Evolutionary conservation across 1,140 invertebrate genomes (phyloP).

Genomic region (Bombus difficillimus): DNA sequence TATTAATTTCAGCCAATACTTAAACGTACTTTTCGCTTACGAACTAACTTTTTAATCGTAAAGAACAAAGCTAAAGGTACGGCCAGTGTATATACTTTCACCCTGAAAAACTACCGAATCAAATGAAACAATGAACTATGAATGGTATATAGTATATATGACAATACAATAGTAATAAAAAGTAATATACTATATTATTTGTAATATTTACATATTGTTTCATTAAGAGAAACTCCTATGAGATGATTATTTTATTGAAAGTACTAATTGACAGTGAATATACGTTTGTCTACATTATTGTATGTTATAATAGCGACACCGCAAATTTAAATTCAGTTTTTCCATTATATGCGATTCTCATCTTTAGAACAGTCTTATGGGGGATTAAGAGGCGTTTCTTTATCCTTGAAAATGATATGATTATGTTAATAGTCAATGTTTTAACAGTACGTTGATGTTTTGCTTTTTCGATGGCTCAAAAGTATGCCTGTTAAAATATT

Average conservation of each 20-base stretch:
- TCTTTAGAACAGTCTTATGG: background rate
- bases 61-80: conserved; percentile 46
- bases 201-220: conserved; percentile 39
- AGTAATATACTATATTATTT: conserved; percentile 28
- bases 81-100: conserved; percentile 29
- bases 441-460: background rate
- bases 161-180: conserved; percentile 31
- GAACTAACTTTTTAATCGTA: conserved; percentile 30
- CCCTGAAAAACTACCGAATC: background rate
- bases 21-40: conserved; percentile 40
- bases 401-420: conserved; percentile 1
- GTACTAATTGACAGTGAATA: conserved; percentile 45
- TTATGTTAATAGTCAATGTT: background rate
- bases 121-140: conserved; percentile 29
- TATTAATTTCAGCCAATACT: conserved; percentile 4
- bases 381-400: background rate
- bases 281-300: conserved; percentile 18
- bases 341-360: background rate
- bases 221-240: conserved; percentile 15
- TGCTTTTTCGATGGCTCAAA: no score
- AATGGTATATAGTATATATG: conserved; percentile 4
- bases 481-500: background rate
- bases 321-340: background rate
- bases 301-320: background rate
- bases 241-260: conserved; percentile 10